Evolutionary conservation across 2,888 invertebrate species (phyloP).

Genomic region (Drosophila dives): DNA sequence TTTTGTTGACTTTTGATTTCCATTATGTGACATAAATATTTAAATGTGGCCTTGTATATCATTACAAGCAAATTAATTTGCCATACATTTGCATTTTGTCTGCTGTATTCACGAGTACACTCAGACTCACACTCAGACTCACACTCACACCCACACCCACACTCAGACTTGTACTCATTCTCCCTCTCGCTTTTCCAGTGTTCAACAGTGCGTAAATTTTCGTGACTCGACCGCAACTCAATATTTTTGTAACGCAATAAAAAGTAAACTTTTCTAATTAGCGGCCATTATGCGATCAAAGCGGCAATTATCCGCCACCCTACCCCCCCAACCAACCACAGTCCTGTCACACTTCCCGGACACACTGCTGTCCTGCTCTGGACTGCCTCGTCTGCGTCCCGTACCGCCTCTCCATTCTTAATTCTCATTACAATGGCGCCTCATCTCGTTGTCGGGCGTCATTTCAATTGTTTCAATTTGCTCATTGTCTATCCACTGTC

Average conservation of each 20-base stretch:
- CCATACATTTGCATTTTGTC: slow-evolving; percentile 66
- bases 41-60: slow-evolving; percentile 58
- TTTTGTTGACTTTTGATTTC: slow-evolving; percentile 58
- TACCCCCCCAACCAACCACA: background rate
- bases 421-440: slow-evolving; percentile 24
- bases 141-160: background rate
- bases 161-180: too few species aligned
- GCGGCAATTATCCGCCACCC: slow-evolving; percentile 74
- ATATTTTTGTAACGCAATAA: slow-evolving; percentile 68
- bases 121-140: background rate
- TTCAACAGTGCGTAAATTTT: slow-evolving; percentile 32
- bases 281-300: slow-evolving; percentile 83
- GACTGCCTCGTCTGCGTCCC: background rate
- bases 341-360: background rate
- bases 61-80: slow-evolving; percentile 71
- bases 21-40: slow-evolving; percentile 65
- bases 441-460: slow-evolving; percentile 40
- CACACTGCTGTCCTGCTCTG: background rate
- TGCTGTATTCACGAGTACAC: slow-evolving; percentile 45
- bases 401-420: background rate
- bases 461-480: slow-evolving; percentile 64
- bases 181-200: slow-evolving; percentile 1
- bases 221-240: slow-evolving; percentile 27
- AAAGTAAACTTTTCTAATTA: slow-evolving; percentile 82
- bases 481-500: slow-evolving; percentile 10